phyloP scores from a whole-genome alignment of 1,140 invertebrate species.

The Pseudomyrmex flavicornis region DNA sequence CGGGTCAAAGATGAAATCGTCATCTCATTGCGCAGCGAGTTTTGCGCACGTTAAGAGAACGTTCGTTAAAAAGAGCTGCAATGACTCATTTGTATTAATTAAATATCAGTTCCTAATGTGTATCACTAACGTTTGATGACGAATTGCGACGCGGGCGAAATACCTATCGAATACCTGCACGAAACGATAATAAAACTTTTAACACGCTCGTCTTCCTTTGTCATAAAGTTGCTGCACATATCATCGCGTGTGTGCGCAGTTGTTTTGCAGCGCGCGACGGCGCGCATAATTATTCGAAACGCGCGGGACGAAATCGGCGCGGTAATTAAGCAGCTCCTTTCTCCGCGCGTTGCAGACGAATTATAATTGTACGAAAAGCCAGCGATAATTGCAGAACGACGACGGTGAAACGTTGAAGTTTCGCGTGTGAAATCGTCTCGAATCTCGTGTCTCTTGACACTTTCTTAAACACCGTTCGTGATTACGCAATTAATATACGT shows the following conservation, averaged over 20 bases:
- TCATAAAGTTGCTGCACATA: slow-evolving; percentile 38
- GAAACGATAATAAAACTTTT: slow-evolving; percentile 33
- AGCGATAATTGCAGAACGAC: slow-evolving; percentile 29
- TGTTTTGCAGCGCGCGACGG: slow-evolving; percentile 12
- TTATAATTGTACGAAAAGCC: slow-evolving; percentile 40
- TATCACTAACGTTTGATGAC: slow-evolving; percentile 44
- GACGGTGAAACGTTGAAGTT: slow-evolving; percentile 15
- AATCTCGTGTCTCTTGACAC: slow-evolving; percentile 35
- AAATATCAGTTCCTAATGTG: slow-evolving; percentile 40
- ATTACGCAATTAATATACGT: slow-evolving; percentile 9
- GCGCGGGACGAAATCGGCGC: slow-evolving; percentile 29
- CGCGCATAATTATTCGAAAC: slow-evolving; percentile 40
- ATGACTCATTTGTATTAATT: slow-evolving; percentile 35
- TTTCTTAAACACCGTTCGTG: slow-evolving; percentile 19
- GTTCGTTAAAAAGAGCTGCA: slow-evolving; percentile 2
- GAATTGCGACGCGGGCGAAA: slow-evolving; percentile 1
- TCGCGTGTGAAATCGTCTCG: slow-evolving; percentile 11
- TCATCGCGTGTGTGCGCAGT: neutral
- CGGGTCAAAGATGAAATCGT: neutral
- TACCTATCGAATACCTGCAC: slow-evolving; percentile 8
- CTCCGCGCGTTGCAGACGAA: slow-evolving; percentile 22
- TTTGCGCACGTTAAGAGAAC: neutral
- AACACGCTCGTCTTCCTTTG: slow-evolving; percentile 26
- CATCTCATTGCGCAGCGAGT: neutral
- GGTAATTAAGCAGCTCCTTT: slow-evolving; percentile 49